Evolutionary conservation across 2,113 vertebrate species (phyloP).

Genomic region (Sebastes fasciatus): DNA sequence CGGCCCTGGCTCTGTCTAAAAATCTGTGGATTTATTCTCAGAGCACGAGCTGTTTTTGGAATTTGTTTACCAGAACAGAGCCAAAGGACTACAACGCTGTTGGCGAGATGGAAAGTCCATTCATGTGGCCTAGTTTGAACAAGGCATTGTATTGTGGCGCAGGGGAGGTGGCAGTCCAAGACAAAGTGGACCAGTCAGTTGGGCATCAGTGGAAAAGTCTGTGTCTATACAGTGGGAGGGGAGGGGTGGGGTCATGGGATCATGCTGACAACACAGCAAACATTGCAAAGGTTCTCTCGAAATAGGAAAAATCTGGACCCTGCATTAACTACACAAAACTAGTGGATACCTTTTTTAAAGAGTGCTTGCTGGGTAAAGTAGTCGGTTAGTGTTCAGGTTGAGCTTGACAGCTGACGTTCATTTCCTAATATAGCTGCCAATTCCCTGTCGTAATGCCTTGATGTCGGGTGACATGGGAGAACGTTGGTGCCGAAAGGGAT

Average conservation of each 20-base stretch:
- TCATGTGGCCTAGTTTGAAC: constrained; percentile 76
- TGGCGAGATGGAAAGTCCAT: constrained; percentile 64
- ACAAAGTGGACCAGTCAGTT: constrained; percentile 68
- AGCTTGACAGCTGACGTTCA: constrained; percentile 30
- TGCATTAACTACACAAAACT: not conserved
- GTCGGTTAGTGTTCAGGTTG: not conserved
- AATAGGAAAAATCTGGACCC: not conserved
- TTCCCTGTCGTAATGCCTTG: constrained; percentile 4
- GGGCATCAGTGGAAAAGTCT: constrained; percentile 35
- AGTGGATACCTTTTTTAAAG: not conserved
- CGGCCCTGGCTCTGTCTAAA: not conserved
- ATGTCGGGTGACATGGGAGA: constrained; percentile 6
- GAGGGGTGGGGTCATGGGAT: constrained; percentile 1
- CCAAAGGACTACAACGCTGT: constrained; percentile 43
- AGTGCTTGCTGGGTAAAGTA: not conserved
- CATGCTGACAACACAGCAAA: constrained; percentile 12
- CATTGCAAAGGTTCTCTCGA: constrained; percentile 4
- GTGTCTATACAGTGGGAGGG: constrained; percentile 5
- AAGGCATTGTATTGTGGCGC: constrained; percentile 71
- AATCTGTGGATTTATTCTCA: not conserved
- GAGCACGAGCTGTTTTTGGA: constrained; percentile 41
- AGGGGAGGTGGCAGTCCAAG: constrained; percentile 55
- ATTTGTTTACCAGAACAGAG: constrained; percentile 65
- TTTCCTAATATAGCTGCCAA: constrained; percentile 43
- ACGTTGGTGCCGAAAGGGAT: constrained; percentile 16